Base-by-base conservation (phyloP, 2,888 invertebrate genomes). In the Deilephila porcellus region DNA sequence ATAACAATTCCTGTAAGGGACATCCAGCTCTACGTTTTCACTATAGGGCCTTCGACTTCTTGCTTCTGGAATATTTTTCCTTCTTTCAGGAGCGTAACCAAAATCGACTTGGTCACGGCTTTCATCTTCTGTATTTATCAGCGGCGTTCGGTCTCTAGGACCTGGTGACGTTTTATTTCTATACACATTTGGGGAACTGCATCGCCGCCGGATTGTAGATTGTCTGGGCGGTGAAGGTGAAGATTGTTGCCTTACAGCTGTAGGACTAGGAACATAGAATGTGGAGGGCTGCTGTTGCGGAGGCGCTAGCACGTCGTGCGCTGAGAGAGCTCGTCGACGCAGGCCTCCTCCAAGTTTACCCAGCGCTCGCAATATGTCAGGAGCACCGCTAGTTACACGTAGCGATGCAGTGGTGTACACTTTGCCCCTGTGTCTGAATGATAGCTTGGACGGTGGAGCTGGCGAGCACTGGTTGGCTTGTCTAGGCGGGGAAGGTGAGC, bases 261-360 rank as follows among this genome's bases (percentile, higher is more conserved):
- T 93, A 0, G 95, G 95, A 86, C 96, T 96, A 74, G 97, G 97
- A 52, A 97, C 97, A 87, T 97, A 97, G 86, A 97, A 97, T 7
- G 95, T 96, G 3, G 96, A 93, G n/a, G 95, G 95, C 75, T 95
- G 95, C 76, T 95, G 95, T 75, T 91, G 95, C 0, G 94, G 95
- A 52, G 95, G 95, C 19, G 96, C 91, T 78, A 96, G 95, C 19
- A 97, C 96, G 82, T 97, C 97, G 80, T 97, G 96, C 17, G 97
- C 97, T 71, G 97, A 97, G 37, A 97, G 85, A 2, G 97, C 96
- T 79, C 97, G 93, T 72, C 97, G 92, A 70, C 97, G 92, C 74
- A 97, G 89, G 0, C 97, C 97, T 17, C 96, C 96, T 74, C 97
- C 96, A 74, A 97, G 95, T 84, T 97, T 96, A 75, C 96, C 97